phyloP scores from a whole-genome alignment of 2,888 invertebrate genomes.

The Pristionchus entomophagus region DNA sequence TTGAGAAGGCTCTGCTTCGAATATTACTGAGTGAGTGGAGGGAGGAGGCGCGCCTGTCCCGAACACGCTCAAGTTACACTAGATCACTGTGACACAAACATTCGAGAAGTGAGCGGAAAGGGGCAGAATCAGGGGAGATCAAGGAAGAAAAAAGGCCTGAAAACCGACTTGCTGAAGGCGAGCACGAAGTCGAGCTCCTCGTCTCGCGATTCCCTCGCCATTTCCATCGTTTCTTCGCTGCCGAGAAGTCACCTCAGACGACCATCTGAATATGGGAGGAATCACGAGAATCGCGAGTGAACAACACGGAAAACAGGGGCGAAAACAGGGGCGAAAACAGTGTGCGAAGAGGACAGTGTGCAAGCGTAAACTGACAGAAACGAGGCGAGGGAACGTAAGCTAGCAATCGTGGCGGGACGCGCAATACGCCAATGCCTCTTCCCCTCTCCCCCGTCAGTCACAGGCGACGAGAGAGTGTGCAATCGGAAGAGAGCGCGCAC shows the following conservation, averaged over 20 bases:
- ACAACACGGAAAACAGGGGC: neutral
- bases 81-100: neutral
- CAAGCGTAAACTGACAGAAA: neutral
- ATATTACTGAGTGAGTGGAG: neutral
- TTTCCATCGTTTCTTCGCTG: neutral
- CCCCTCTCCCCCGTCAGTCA: too few relatives aligned
- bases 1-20: neutral
- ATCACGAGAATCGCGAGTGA: neutral
- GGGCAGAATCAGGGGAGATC: neutral
- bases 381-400: neutral
- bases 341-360: neutral
- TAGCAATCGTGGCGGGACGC: neutral
- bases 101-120: neutral
- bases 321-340: neutral
- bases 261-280: neutral
- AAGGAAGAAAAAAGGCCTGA: neutral
- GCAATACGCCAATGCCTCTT: too few relatives aligned
- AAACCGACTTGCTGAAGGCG: slow-evolving; percentile 59
- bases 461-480: too few relatives aligned
- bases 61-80: slow-evolving; percentile 8
- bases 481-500: too few relatives aligned
- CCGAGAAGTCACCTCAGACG: neutral
- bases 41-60: neutral
- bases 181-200: slow-evolving; percentile 58
- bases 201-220: slow-evolving; percentile 49